A percentile compares a stretch with the other conserved stretches of the same genome.
phyloP scores from a whole-genome alignment of 2,888 invertebrate genomes.

The Aphidoletes aphidimyza region DNA sequence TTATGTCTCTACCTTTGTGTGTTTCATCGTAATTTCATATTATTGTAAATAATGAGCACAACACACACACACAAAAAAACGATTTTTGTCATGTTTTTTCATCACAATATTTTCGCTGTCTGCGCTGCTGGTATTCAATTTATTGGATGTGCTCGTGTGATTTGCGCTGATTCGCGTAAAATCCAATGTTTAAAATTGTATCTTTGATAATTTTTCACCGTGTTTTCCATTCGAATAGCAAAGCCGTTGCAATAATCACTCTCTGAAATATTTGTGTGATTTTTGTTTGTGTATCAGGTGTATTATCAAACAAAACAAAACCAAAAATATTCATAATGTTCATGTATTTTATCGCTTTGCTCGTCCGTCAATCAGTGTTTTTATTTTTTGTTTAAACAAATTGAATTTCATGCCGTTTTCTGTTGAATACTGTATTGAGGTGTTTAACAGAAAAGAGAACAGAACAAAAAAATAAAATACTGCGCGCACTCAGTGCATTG shows the following conservation, averaged over 20 bases:
- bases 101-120: too few species aligned
- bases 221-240: background rate
- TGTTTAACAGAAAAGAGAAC: too few species aligned
- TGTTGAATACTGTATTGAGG: background rate
- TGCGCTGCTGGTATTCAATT: background rate
- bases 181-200: background rate
- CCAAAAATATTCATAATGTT: background rate
- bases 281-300: background rate
- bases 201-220: background rate
- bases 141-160: background rate
- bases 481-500: too few species aligned
- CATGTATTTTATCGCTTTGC: background rate
- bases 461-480: too few species aligned
- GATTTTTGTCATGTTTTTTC: too few species aligned
- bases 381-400: background rate
- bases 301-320: too few species aligned
- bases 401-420: background rate
- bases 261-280: background rate
- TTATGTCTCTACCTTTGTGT: background rate
- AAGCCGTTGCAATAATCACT: too few species aligned
- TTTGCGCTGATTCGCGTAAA: background rate
- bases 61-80: background rate
- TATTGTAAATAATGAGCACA: background rate
- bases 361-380: background rate
- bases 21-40: background rate